Evolutionary conservation across 2,797 vertebrate genomes (phyloP), one percentile per base, ranked within the genome.

Genomic region (Muscicapa striata): DNA sequence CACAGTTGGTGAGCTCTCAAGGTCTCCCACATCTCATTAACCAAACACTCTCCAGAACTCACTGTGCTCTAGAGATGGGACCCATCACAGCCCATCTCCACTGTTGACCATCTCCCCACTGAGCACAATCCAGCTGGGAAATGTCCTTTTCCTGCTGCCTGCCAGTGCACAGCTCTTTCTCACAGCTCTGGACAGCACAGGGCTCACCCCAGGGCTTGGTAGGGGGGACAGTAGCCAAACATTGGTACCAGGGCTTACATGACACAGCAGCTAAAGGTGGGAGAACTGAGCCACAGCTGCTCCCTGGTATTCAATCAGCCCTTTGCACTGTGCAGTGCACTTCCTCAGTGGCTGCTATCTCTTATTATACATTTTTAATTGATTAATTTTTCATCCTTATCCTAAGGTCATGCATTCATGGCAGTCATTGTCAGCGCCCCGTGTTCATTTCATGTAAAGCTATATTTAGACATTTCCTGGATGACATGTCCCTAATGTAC

Each of bases 281-380:
- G 64, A 59, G 51, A 84, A 67, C 9, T 20, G 75, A 91, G 62
- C 40, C 48, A 57, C 61, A 70, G 41, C 61, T 90, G 32, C 62
- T 69, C 69, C 5, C 41, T 73, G 48, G 11, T 24, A 73, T 27
- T 81, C 63, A 32, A 1, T 69, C 74, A 84, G 45, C 52, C 59
- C 74, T 86, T 88, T 73, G 51, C 49, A 58, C 90, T 74, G 49
- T 67, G 45, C 76, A 48, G 27, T 54, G 69, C 55, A 36, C 70
- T 81, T 75, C 55, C 49, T 83, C 14, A 1, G 59, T 83, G 73
- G 27, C 85, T 94, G 80, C 63, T 88, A 26, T 84, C 91, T 96
- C 73, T 67, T 79, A 34, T 95, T 89, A 96, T 91, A 58, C 90
- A 95, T 96, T 96, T 95, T 96, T 96, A 94, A 95, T 95, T 84